Conservation (phyloP, 2,888 invertebrate genomes). For the Cactoblastis cactorum region DNA sequence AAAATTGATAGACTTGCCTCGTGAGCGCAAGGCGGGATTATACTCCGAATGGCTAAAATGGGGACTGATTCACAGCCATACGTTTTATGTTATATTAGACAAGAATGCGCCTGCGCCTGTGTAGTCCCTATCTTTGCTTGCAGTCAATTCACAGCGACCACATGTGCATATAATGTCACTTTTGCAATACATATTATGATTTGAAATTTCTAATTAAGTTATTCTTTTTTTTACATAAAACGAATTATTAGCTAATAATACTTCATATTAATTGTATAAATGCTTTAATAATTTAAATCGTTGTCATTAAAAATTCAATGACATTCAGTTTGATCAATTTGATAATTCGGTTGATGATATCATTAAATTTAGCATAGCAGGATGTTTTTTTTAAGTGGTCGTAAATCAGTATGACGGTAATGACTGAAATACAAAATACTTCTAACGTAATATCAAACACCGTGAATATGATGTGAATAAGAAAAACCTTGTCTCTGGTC, state of each 20-base stretch:
- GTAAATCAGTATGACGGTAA: not conserved
- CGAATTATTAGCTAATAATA: too few species aligned
- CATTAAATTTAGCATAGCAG: conserved; percentile 4
- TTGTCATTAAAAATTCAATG: not conserved
- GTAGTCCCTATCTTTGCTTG: conserved; percentile 21
- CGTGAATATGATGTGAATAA: too few species aligned
- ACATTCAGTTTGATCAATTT: not conserved
- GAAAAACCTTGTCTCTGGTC: too few species aligned
- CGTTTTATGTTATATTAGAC: conserved; percentile 28
- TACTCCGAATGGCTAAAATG: conserved; percentile 30
- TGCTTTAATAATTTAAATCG: too few species aligned
- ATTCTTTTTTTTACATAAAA: too few species aligned
- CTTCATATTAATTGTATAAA: too few species aligned
- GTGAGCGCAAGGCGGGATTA: too few species aligned
- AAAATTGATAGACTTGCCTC: too few species aligned
- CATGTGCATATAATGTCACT: too few species aligned
- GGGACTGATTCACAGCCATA: conserved; percentile 35
- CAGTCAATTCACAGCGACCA: not conserved
- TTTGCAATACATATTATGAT: too few species aligned
- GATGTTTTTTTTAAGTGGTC: not conserved
- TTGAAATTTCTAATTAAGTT: too few species aligned
- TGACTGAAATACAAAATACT: not conserved
- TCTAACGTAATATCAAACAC: too few species aligned
- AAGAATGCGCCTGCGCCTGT: conserved; percentile 37
- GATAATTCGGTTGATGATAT: conserved; percentile 27